Evolutionary conservation across 2,888 invertebrate genomes (phyloP), one percentile per base, ranked within the genome.

Genomic region (Mythimna ferrago): DNA sequence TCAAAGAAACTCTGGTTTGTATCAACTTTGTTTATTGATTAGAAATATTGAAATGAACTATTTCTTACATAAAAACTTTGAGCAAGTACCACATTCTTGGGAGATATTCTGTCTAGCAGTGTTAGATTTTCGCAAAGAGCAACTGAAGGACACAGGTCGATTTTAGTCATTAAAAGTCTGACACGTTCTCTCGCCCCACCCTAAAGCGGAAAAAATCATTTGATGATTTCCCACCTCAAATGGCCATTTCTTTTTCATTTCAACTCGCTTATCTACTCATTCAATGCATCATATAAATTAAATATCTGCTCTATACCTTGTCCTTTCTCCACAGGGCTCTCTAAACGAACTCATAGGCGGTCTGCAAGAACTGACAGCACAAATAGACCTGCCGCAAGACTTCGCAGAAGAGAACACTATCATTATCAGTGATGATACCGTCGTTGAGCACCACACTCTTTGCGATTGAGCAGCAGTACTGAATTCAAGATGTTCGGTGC

Each of bases 391-490:
- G 62, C 94, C 94, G 0, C 93, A 93, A 73, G 95, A 95, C 76
- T 92, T 93, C 26, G 85, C 91, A 0, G 95, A 94, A 26, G 95
- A 95, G 53, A 91, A 92, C 76, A 95, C 94, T 16, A 94, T 95
- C 32, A 84, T 95, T 6, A 93, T 96, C 61, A 91, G 88, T 4
- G 95, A 96, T 61, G 96, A 96, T 75, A 95, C 95, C 0, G 87
- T 94, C 2, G 64, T 94, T 0, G 95, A 95, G 62, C 94, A 96
- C 70, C 94, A 95, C 70, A 96, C 96, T 1, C 90, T 96, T 19
- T 93, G 92, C 64, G 95, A 95, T 79, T 95, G 75, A 81, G 66
- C 44, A 32, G 51, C 16, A 14, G 51, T 65, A 67, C 60, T 44
- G 32, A 26, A 26, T 35, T 32, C 26, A 51, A 61, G 9, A 76